These are phyloP conservation scores for Colletes latitarsis DNA, from an alignment of 1,140 invertebrate species.

Conservation along the genomic window DNA sequence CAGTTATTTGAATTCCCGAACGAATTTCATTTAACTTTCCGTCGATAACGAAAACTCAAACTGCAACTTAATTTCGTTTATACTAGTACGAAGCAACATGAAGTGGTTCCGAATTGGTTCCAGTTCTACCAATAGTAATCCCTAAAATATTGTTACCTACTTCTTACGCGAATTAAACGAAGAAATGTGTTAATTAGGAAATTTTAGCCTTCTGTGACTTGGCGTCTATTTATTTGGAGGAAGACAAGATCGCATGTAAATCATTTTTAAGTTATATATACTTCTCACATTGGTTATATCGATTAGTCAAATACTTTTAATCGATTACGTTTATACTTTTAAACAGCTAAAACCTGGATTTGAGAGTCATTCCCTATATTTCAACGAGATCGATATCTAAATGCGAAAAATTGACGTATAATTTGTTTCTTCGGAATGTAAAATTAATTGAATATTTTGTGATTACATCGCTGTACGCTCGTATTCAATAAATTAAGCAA, in stretches of 20 bases:
- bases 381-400: constrained; percentile 13
- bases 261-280: not conserved
- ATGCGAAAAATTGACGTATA: constrained; percentile 14
- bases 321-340: not conserved
- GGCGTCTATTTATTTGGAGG: not conserved
- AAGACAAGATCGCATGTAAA: not conserved
- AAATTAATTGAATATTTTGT: constrained; percentile 1
- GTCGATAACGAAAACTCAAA: not conserved
- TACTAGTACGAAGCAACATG: too few species aligned
- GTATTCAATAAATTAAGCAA: constrained; percentile 19
- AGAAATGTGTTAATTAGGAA: constrained; percentile 1
- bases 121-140: constrained; percentile 9
- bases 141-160: not conserved
- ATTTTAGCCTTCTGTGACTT: not conserved
- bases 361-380: constrained; percentile 17
- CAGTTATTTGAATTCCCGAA: not conserved
- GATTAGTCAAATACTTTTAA: not conserved
- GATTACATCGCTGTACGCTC: not conserved
- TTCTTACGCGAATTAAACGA: not conserved
- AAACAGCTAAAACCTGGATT: constrained; percentile 6
- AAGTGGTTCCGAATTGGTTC: not conserved
- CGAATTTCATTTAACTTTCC: not conserved
- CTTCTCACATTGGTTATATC: not conserved
- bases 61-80: not conserved
- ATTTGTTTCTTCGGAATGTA: constrained; percentile 20